phyloP scores from a whole-genome alignment of 2,113 vertebrate genomes.

The Engraulis encrasicolus region DNA sequence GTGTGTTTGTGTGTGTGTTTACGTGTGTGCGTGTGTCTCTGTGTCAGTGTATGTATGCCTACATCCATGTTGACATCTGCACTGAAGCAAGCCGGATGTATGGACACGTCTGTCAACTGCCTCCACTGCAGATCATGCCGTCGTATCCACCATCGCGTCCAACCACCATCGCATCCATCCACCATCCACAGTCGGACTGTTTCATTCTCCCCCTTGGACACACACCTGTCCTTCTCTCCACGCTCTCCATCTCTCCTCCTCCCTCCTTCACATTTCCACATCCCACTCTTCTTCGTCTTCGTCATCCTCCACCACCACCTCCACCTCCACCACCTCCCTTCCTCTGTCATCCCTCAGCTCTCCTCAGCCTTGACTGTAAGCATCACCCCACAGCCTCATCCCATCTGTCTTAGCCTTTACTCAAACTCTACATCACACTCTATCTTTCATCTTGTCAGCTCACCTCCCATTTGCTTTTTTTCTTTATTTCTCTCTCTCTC shows the following conservation, averaged over 20 bases:
- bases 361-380: constrained; percentile 20
- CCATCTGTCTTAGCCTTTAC: constrained; percentile 10
- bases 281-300: no score
- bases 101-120: neutral
- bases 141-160: neutral
- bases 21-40: no score
- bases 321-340: neutral
- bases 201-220: neutral
- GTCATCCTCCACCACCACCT: no score
- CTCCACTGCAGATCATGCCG: neutral
- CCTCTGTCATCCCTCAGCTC: constrained; percentile 7
- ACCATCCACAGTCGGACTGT: neutral
- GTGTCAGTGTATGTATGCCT: no score
- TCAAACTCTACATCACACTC: constrained; percentile 21
- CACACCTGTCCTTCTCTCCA: constrained; percentile 17
- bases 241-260: neutral
- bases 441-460: constrained; percentile 7
- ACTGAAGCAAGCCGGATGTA: constrained; percentile 21
- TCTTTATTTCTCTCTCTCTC: neutral
- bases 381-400: neutral
- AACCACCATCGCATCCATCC: no score
- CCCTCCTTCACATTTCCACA: no score
- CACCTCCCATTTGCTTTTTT: neutral
- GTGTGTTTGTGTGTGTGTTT: no score
- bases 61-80: constrained; percentile 22